Percentiles rank a stretch among this genome's conserved stretches.
phyloP scores from a whole-genome alignment of 2,888 invertebrate genomes.

The Drosophila birchii region DNA sequence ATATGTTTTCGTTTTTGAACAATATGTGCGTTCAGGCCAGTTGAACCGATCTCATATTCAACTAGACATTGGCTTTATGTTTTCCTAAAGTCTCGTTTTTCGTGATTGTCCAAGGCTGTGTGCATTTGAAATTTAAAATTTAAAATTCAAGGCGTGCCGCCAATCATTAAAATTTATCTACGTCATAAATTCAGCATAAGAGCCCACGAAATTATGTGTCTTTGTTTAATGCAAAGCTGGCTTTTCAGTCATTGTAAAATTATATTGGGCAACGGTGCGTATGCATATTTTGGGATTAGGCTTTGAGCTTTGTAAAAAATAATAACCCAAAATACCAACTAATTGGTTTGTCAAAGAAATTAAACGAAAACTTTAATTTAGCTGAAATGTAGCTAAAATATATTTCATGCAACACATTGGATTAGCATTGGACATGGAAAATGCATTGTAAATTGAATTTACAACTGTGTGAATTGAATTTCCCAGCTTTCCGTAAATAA shows the following conservation, averaged over 20 bases:
- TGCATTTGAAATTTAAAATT: conserved; percentile 57
- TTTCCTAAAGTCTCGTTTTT: conserved; percentile 28
- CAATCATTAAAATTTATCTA: conserved; percentile 61
- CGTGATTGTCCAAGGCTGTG: conserved; percentile 58
- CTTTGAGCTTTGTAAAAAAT: background rate
- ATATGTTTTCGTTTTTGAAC: conserved; percentile 32
- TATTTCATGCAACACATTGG: conserved; percentile 5
- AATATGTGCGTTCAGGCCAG: background rate
- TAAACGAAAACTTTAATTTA: conserved; percentile 24
- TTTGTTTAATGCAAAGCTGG: conserved; percentile 22
- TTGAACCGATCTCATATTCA: conserved; percentile 27
- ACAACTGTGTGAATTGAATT: conserved; percentile 1
- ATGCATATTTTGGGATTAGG: conserved; percentile 10
- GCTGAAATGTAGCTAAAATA: background rate
- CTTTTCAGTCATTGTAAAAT: conserved; percentile 13
- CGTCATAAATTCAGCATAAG: conserved; percentile 65
- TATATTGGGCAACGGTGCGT: conserved; percentile 37
- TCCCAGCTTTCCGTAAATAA: conserved; percentile 11
- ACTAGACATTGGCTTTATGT: conserved; percentile 56
- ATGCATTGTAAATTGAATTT: conserved; percentile 1
- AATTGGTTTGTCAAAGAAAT: conserved; percentile 39
- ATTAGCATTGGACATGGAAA: background rate
- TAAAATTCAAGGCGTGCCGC: conserved; percentile 71
- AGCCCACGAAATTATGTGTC: conserved; percentile 33
- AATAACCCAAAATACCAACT: conserved; percentile 8